Base-by-base conservation (phyloP, 2,888 invertebrate genomes). In the Napeogenes sylphis region DNA sequence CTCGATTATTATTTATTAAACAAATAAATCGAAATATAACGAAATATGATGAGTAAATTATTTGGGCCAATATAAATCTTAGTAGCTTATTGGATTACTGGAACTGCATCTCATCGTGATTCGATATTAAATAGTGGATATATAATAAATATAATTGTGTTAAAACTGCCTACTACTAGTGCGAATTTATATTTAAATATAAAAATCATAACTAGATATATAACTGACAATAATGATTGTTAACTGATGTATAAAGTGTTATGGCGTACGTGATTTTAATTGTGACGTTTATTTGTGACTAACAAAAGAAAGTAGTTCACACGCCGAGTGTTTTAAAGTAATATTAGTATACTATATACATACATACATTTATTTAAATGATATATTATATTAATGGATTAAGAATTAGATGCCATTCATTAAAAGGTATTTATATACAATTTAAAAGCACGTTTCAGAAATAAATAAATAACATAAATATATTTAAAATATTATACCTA, bases 171-270 rank as follows among this genome's bases (percentile, higher is more conserved):
- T 90, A 87, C 82, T 81, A 85, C 83, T 90, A 90, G 89, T 81
- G 90, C 87, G 90, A 90, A 90, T 90, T 90, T 90, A 90, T 89
- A 90, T 84, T 83, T 87, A 88, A 87, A 88, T 85, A 86, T 86
- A 81, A 85, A 85, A 79, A 76, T 84, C 87, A 87, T 86, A 87
- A 88, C 87, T 90, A 90, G 89, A 81, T 89, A 84, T 90, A 90
- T 90, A 90, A 89, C 89, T 86, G 90, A 90, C 90, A 90, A 90
- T 90, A 90, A 90, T 90, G 90, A 89, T 90, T 90, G 90, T 90
- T 90, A 90, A 86, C 87, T 90, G 90, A 88, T 90, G 87, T 89
- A 84, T 88, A 86, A 87, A 86, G 83, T 89, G 88, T 90, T 90
- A 87, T 80, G 82, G 79, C 82, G 88, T 86, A 84, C 73, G 86